Base-by-base conservation (phyloP, 2,888 invertebrate species). In the Sussaba pulchella region DNA sequence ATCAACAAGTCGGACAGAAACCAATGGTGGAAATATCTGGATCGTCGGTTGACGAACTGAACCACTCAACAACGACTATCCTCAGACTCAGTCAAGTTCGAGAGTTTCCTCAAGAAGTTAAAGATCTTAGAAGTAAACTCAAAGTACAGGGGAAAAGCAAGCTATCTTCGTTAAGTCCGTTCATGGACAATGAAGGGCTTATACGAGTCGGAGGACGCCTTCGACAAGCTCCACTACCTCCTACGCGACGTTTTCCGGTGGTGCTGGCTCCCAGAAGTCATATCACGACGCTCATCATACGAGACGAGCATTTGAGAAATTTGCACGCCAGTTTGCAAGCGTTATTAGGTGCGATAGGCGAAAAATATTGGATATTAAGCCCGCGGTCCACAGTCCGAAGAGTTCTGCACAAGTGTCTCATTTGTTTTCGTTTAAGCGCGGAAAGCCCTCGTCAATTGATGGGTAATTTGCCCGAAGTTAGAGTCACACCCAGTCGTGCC, bases 381-480 rank as follows among this genome's bases (percentile, higher is more conserved):
- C 61, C 59, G 6, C 19, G 39, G 63, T 73, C 24, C 10, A 19
- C n/a, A 5, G 59, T 78, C 14, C 71, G 59, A 24, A 72, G 57
- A 4, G 39, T 72, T 6, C 47, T 73, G 6, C 73, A 59, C 26
- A 78, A 67, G 17, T 78, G 78, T 39, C 36, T 54, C 0, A 67
- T 47, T 19, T 72, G 67, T 21, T 73, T 21, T 12, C 47, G 66
- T 14, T 14, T 47, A n/a, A 50, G 64, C 6, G 63, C 66, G 0
- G 10, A 36, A 10, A 45, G 52, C 10, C 47, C 21, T 9, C 66
- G 50, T 6, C 73, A 79, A 45, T 39, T 73, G 1, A 76, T 76
- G 71, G 76, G 76, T 6, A 59, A 76, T 59, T 52, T 80, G 21
- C 71, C 76, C 4, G 45, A 43, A 5, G 57, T 70, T 5, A 71